phyloP scores from a whole-genome alignment of 2,797 vertebrate genomes.

The Lutjanus campechanus region DNA sequence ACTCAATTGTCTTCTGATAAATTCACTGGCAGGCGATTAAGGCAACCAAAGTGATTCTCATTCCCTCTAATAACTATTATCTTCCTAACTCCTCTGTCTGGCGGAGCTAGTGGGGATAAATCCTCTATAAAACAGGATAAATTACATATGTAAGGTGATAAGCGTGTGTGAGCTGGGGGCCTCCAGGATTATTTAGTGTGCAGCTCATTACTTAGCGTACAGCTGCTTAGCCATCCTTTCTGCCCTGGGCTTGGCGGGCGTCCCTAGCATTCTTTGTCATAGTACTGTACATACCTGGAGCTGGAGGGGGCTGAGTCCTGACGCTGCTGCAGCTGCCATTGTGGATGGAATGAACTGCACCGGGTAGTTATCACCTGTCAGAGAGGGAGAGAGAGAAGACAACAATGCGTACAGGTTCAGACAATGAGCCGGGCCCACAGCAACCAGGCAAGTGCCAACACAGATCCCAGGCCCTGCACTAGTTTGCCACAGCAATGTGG shows the following conservation, averaged over 20 bases:
- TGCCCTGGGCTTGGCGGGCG: conserved; percentile 89
- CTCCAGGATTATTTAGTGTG: conserved; percentile 93
- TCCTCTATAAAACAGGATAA: conserved; percentile 80
- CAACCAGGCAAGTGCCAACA: conserved; percentile 95
- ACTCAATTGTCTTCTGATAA: conserved; percentile 67
- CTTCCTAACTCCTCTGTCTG: conserved; percentile 71
- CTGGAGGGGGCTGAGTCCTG: conserved; percentile 99
- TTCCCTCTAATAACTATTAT: conserved; percentile 83
- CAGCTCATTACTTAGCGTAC: conserved; percentile 95
- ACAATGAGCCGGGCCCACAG: conserved; percentile 93
- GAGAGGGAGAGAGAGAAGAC: conserved; percentile 82
- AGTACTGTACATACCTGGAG: conserved; percentile 98
- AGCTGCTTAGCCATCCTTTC: conserved; percentile 93
- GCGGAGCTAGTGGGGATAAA: conserved; percentile 73
- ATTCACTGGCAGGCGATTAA: conserved; percentile 75
- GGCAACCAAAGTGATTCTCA: conserved; percentile 69
- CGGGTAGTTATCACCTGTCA: conserved; percentile 99
- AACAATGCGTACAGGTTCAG: conserved; percentile 98
- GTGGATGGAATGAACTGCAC: conserved; percentile 99
- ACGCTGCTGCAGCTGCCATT: conserved; percentile 99
- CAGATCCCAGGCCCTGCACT: conserved; percentile 75
- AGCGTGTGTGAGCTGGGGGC: conserved; percentile 86
- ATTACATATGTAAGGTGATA: conserved; percentile 92
- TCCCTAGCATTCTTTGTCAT: conserved; percentile 92
- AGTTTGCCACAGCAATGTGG: conserved; percentile 81